Base-by-base conservation (phyloP, 2,113 vertebrate species). In the Petrocephalus zakoni region DNA sequence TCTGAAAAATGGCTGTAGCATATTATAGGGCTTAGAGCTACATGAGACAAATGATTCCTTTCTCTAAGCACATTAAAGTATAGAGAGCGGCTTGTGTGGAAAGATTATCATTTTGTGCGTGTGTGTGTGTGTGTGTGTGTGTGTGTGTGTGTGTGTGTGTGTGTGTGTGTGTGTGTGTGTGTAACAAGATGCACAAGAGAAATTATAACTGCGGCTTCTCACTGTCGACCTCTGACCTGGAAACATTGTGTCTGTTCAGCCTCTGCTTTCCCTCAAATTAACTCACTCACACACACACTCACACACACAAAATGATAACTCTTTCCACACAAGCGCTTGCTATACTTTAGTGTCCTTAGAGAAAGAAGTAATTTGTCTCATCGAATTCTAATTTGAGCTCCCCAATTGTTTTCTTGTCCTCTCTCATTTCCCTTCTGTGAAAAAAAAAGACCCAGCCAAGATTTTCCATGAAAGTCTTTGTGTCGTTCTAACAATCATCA, bases 201-300 rank as follows among this genome's bases (percentile, higher is more conserved):
- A 10, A 75, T 29, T 22, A 10, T 9, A 42, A 78, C n/a, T 25
- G 49, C 49, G 4, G 72, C 72, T 86, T 81, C 7, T 85, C 46
- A 55, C 58, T 22, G 64, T 52, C 61, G 53, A 87, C 86, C 90
- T 78, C 0, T 86, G 29, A 85, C 49, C 46, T 75, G 53, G 64
- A 58, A 87, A 49, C 25, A 21, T 51, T 87, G 29, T 15, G 5
- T 37, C 55, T 58, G n/a, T 0, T 87, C 22, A n/a, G 56, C 9
- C 4, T 83, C 86, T 68, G 21, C 34, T 81, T 51, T 82, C 47
- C 61, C 88, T 72, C 56, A 85, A 85, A 90, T 88, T 78, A 72
- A 61, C 53, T 81, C 49, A 64, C 34, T 34, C 52, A 82, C 52
- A 82, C 34, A 87, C 81, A 56, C 46, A 37, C 75, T 78, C 87